Base-by-base conservation (phyloP, 2,888 invertebrate genomes). In the Griposia aprilina region DNA sequence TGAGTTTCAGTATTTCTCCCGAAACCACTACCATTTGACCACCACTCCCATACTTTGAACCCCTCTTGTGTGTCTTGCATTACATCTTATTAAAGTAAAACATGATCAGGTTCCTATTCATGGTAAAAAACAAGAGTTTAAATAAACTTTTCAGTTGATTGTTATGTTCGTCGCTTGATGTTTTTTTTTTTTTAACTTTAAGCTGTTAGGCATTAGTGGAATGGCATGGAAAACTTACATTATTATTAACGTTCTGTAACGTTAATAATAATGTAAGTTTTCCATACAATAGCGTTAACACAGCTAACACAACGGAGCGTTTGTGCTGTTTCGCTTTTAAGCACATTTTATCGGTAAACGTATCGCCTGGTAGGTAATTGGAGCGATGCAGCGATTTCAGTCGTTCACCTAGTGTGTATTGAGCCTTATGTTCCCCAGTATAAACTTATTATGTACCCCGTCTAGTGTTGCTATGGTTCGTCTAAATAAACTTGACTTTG, bases 401-500 rank as follows among this genome's bases (percentile, higher is more conserved):
- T 59, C 45, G 1, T 50, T 23, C 41, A 77, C 48, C 66, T 36
- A 57, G 30, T 73, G 62, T 48, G 72, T 62, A 81, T 76, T 68
- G 66, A 78, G 50, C 75, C 75, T 86, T 78, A 74, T 72, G 60
- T 77, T 67, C 60, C 36, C 26, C 74, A 70, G 67, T 50, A 74
- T 76, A 78, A 80, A 82, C 72, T 76, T 67, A 84, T 79, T 76
- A 79, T 78, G 55, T 72, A 74, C 76, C 70, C 68, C 67, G 63
- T 67, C 76, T 80, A 73, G 69, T 75, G 73, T 83, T 85, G 45
- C 63, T 76, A 74, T 76, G 41, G 68, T 72, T 78, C 52, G 76
- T 72, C 59, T 74, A 78, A 72, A 74, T 84, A 74, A 87, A 88
- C 81, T 84, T 83, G 72, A 70, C 59, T 72, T 68, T 65, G 66